Conservation (phyloP, 2,888 invertebrate genomes). For the Standfussiana lucernea region DNA sequence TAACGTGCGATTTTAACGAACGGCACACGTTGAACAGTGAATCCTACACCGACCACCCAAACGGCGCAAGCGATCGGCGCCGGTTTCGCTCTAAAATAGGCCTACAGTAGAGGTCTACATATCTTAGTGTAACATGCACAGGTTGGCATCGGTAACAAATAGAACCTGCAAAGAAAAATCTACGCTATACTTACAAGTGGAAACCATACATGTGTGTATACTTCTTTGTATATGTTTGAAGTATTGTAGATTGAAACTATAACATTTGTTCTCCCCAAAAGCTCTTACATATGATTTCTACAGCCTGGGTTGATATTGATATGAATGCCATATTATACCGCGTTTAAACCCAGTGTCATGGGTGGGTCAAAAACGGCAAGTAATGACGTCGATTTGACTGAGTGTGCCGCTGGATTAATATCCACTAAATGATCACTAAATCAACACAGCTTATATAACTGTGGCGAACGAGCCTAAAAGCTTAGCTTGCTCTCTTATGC, state of each 20-base stretch:
- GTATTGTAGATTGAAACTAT: not conserved
- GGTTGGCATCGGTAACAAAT: constrained; percentile 19
- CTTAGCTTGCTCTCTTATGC: too few relatives aligned
- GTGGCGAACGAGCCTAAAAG: too few relatives aligned
- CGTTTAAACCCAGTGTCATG: too few relatives aligned
- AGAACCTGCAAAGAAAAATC: constrained; percentile 36
- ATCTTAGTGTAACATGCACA: constrained; percentile 21
- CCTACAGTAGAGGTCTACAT: not conserved
- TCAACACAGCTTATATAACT: too few relatives aligned
- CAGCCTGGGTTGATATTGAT: not conserved
- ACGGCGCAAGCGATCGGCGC: not conserved
- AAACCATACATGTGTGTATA: constrained; percentile 17
- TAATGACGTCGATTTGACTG: not conserved
- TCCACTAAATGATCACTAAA: too few relatives aligned
- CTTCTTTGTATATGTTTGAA: not conserved
- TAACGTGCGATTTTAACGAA: not conserved
- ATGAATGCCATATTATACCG: not conserved
- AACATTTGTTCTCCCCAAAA: not conserved
- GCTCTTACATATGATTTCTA: not conserved
- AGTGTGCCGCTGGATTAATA: not conserved
- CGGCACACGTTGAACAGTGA: not conserved
- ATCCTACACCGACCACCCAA: not conserved
- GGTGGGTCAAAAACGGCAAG: not conserved
- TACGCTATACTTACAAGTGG: constrained; percentile 35
- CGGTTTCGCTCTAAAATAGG: not conserved